phyloP scores from a whole-genome alignment of 2,888 invertebrate genomes.

The Dicranocentrus wangi region DNA sequence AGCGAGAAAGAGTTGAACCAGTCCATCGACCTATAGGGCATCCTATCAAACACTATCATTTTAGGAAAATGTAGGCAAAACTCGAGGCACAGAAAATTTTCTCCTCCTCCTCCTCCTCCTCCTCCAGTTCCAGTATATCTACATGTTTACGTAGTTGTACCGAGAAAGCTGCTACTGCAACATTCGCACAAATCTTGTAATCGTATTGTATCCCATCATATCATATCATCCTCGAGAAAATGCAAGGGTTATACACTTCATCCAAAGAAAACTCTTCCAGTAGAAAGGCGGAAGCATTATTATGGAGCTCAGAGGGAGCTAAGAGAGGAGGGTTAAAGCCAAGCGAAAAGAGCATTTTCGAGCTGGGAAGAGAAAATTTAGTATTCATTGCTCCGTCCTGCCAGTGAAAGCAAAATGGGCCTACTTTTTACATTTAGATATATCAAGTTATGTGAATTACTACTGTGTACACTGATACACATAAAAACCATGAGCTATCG shows the following conservation, averaged over 20 bases:
- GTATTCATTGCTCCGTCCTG: slow-evolving; percentile 49
- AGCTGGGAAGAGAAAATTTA: slow-evolving; percentile 27
- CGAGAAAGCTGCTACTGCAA: slow-evolving; percentile 3
- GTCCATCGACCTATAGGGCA: not conserved
- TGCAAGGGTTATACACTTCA: not conserved
- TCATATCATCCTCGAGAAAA: slow-evolving; percentile 6
- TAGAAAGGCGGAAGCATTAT: slow-evolving; percentile 1
- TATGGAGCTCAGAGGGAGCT: not conserved
- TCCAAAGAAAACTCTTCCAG: too few species aligned
- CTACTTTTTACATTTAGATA: slow-evolving; percentile 25
- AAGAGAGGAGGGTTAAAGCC: slow-evolving; percentile 13
- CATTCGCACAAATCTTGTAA: slow-evolving; percentile 35
- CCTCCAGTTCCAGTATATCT: not conserved
- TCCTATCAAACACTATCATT: slow-evolving; percentile 3
- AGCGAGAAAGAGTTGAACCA: slow-evolving; percentile 1
- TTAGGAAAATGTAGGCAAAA: slow-evolving; percentile 1
- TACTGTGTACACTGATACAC: not conserved
- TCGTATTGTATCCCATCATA: slow-evolving; percentile 39
- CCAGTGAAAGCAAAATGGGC: slow-evolving; percentile 42
- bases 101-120: not conserved
- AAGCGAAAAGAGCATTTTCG: slow-evolving; percentile 5
- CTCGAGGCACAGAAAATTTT: too few species aligned
- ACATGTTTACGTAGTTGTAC: not conserved
- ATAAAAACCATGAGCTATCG: not conserved
- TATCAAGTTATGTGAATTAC: slow-evolving; percentile 21